Evolutionary conservation across 1,140 invertebrate species (phyloP).

Genomic region (Physella acuta): DNA sequence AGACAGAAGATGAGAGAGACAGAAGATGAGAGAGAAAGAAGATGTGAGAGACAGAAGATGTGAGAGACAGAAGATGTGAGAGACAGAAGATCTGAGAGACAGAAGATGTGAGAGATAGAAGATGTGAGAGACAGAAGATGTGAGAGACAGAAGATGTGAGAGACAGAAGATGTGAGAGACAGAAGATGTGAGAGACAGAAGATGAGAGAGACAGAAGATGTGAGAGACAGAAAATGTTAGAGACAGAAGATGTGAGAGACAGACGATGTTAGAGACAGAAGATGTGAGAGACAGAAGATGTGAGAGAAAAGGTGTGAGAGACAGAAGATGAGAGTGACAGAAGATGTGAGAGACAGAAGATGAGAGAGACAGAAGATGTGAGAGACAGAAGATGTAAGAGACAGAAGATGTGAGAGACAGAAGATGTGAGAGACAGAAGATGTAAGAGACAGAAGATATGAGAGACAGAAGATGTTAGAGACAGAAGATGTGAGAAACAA

Average conservation of each 20-base stretch:
- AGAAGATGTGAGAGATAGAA: too few species aligned
- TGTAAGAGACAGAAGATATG: too few species aligned
- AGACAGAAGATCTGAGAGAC: neutral
- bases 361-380: neutral
- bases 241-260: too few species aligned
- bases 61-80: neutral
- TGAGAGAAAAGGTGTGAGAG: neutral
- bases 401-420: neutral
- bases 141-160: neutral
- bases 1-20: neutral
- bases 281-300: neutral
- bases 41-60: neutral
- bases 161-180: neutral
- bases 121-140: neutral
- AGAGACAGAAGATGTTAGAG: too few species aligned
- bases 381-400: neutral
- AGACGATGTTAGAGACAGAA: neutral
- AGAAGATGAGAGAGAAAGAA: conserved; percentile 1
- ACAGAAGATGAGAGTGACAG: neutral
- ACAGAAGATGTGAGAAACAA: neutral
- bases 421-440: neutral
- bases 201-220: neutral
- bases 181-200: too few species aligned
- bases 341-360: neutral
- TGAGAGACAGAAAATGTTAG: neutral